A percentile compares a stretch with the other conserved stretches of the same genome.
phyloP scores from a whole-genome alignment of 2,888 invertebrate species.

The Atherix ibis region DNA sequence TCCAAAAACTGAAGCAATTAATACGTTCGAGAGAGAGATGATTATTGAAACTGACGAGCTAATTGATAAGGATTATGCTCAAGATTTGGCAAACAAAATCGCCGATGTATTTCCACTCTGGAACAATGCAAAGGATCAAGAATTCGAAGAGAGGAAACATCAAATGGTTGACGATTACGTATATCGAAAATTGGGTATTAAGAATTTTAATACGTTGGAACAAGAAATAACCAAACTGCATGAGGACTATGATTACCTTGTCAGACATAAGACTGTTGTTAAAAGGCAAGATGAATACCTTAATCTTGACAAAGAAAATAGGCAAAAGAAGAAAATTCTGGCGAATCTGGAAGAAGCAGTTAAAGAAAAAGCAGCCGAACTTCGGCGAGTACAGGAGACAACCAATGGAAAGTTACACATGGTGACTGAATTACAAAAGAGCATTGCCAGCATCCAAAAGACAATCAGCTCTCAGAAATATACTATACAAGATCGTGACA shows the following conservation, averaged over 20 bases:
- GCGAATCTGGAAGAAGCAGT: slow-evolving; percentile 6
- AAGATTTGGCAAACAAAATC: slow-evolving; percentile 15
- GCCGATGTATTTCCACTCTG: slow-evolving; percentile 19
- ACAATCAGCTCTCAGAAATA: slow-evolving; percentile 13
- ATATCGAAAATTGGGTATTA: slow-evolving; percentile 15
- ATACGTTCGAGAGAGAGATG: slow-evolving; percentile 8
- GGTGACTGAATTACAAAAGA: slow-evolving; percentile 5
- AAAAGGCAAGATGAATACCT: slow-evolving; percentile 15
- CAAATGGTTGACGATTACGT: slow-evolving; percentile 18
- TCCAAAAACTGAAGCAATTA: slow-evolving; percentile 11
- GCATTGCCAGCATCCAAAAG: slow-evolving; percentile 9
- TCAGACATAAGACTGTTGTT: slow-evolving; percentile 12
- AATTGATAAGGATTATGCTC: slow-evolving; percentile 18
- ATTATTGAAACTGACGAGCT: slow-evolving; percentile 11
- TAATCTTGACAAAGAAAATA: slow-evolving; percentile 15
- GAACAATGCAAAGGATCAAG: slow-evolving; percentile 15
- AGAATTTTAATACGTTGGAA: slow-evolving; percentile 14
- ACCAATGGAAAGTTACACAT: slow-evolving; percentile 3
- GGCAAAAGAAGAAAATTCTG: slow-evolving; percentile 10
- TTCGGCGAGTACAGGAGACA: slow-evolving; percentile 5
- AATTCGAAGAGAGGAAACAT: slow-evolving; percentile 17
- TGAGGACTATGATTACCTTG: slow-evolving; percentile 11
- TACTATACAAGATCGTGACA: slow-evolving; percentile 16
- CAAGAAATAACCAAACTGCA: slow-evolving; percentile 13
- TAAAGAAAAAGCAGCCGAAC: slow-evolving; percentile 6